These are phyloP conservation scores for Drosophila kohkoa DNA, from an alignment of 1,140 invertebrate genomes.

Conservation along the genomic window DNA sequence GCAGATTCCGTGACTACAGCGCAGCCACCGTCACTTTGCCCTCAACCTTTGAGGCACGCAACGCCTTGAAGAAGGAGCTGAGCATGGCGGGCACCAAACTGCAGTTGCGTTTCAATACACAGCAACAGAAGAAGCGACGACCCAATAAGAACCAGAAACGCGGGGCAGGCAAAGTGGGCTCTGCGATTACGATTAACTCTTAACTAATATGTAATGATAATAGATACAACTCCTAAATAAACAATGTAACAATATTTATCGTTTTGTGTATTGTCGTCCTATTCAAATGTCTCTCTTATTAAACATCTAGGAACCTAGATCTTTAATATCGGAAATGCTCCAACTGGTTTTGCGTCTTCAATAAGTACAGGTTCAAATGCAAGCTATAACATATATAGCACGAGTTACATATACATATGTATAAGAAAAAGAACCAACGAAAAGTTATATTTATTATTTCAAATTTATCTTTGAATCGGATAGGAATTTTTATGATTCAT, in stretches of 20 bases:
- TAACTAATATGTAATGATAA: slow-evolving; percentile 6
- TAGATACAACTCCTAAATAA: slow-evolving; percentile 29
- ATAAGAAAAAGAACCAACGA: background rate
- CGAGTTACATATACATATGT: too few species aligned
- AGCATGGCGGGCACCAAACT: slow-evolving; percentile 63
- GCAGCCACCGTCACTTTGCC: slow-evolving; percentile 73
- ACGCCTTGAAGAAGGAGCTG: slow-evolving; percentile 61
- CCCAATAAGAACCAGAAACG: slow-evolving; percentile 46
- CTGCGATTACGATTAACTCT: background rate
- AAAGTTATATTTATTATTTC: background rate
- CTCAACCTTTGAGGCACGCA: slow-evolving; percentile 70
- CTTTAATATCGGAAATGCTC: too few species aligned
- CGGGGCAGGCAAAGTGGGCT: background rate
- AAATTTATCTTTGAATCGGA: too few species aligned
- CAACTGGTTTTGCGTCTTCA: too few species aligned
- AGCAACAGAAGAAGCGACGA: slow-evolving; percentile 32
- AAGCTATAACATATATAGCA: too few species aligned
- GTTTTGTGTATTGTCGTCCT: too few species aligned
- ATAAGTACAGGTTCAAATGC: too few species aligned
- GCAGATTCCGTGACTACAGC: slow-evolving; percentile 65
- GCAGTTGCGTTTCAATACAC: slow-evolving; percentile 65
- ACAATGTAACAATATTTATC: background rate
- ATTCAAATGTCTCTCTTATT: too few species aligned
- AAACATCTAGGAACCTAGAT: too few species aligned
- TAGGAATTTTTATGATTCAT: too few species aligned